phyloP scores from a whole-genome alignment of 2,797 vertebrate genomes.

The Phalanger gymnotis region DNA sequence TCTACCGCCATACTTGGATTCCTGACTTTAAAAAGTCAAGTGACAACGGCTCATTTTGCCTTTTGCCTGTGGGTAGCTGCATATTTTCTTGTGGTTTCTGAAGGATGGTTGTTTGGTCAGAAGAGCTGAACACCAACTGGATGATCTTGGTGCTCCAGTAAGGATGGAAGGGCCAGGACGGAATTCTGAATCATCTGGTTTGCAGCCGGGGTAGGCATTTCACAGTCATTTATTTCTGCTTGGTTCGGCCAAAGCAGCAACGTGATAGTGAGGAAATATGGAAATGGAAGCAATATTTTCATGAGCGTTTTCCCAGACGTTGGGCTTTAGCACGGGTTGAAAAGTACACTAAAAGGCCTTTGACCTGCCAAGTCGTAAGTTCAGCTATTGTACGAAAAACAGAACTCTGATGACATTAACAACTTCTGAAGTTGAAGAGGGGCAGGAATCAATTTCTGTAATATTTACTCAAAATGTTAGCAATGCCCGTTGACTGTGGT shows the following conservation, averaged over 20 bases:
- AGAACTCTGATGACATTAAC: conserved; percentile 75
- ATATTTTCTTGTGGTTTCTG: conserved; percentile 32
- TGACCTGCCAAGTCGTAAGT: conserved; percentile 69
- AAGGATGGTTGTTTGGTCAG: conserved; percentile 44
- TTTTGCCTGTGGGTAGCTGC: conserved; percentile 5
- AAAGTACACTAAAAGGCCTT: conserved; percentile 63
- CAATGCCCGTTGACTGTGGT: conserved; percentile 52
- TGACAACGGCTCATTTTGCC: not conserved
- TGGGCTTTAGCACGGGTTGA: conserved; percentile 59
- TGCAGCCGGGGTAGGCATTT: conserved; percentile 37
- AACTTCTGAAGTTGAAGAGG: conserved; percentile 62
- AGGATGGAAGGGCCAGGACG: conserved; percentile 61
- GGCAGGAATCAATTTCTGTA: conserved; percentile 55
- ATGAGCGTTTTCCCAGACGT: conserved; percentile 72
- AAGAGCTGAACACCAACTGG: conserved; percentile 35
- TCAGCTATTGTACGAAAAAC: conserved; percentile 73
- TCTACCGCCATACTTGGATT: not conserved
- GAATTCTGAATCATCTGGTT: conserved; percentile 46
- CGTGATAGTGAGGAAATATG: conserved; percentile 68
- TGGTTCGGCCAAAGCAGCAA: conserved; percentile 68
- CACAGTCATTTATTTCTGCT: conserved; percentile 53
- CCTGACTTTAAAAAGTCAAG: not conserved
- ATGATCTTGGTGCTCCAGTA: conserved; percentile 26
- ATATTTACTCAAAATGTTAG: conserved; percentile 67
- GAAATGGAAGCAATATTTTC: conserved; percentile 73